These are phyloP conservation scores for Ferdinandea cuprea DNA, from an alignment of 2,888 invertebrate genomes.

Conservation along the genomic window DNA sequence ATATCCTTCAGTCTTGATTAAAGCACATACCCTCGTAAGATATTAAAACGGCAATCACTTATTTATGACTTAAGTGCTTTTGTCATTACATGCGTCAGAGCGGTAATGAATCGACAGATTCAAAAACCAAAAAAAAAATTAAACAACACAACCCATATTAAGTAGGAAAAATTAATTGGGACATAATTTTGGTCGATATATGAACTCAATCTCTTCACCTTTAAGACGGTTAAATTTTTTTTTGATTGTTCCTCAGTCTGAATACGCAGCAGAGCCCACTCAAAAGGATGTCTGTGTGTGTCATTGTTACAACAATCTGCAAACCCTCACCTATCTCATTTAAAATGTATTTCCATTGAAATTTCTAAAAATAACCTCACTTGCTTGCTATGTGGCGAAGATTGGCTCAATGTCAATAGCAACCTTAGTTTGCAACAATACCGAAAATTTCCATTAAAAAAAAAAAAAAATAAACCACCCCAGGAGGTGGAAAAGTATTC, in stretches of 20 bases:
- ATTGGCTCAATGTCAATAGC: constrained; percentile 52
- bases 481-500: not conserved
- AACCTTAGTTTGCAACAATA: constrained; percentile 17
- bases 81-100: constrained; percentile 34
- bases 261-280: constrained; percentile 35
- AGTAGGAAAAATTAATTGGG: constrained; percentile 21
- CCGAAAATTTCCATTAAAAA: constrained; percentile 20
- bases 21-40: constrained; percentile 26
- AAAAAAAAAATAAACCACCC: not conserved
- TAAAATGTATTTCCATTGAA: constrained; percentile 41
- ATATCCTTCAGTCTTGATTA: not conserved
- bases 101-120: constrained; percentile 34
- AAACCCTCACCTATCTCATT: constrained; percentile 19
- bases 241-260: constrained; percentile 33
- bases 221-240: constrained; percentile 14
- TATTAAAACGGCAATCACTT: constrained; percentile 10
- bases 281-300: constrained; percentile 23
- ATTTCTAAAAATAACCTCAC: constrained; percentile 58
- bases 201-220: constrained; percentile 37
- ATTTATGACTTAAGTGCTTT: constrained; percentile 45
- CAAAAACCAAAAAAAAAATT: constrained; percentile 10
- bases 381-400: constrained; percentile 1
- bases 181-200: constrained; percentile 34
- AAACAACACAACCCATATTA: not conserved
- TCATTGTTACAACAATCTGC: not conserved